phyloP scores from a whole-genome alignment of 2,888 invertebrate genomes.

The Spialia ferax region DNA sequence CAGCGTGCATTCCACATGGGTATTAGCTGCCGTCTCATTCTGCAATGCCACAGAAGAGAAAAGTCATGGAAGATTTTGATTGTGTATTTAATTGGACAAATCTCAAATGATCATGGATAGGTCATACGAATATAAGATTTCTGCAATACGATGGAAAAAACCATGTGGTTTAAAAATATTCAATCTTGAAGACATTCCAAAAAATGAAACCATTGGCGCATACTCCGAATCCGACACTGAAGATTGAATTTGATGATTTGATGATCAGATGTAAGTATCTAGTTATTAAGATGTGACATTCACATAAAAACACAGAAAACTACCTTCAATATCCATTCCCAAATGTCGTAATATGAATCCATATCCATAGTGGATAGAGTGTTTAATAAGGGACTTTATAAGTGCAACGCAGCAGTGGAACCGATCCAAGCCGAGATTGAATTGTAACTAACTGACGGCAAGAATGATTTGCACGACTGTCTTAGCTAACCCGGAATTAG shows the following conservation, averaged over 20 bases:
- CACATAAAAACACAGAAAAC: slow-evolving; percentile 17
- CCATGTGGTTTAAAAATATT: slow-evolving; percentile 18
- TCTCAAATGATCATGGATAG: not conserved
- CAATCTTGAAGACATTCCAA: slow-evolving; percentile 43
- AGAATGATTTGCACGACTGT: slow-evolving; percentile 47
- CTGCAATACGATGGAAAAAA: not conserved
- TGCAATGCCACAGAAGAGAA: slow-evolving; percentile 1
- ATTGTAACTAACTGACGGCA: slow-evolving; percentile 57
- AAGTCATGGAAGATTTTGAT: not conserved
- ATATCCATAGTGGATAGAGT: slow-evolving; percentile 55
- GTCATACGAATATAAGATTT: not conserved
- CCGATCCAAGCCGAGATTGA: slow-evolving; percentile 51
- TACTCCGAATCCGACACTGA: not conserved
- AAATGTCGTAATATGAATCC: slow-evolving; percentile 65
- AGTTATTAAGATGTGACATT: not conserved
- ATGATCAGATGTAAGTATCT: slow-evolving; percentile 9
- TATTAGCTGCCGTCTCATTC: slow-evolving; percentile 29
- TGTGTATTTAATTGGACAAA: not conserved
- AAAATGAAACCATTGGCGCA: slow-evolving; percentile 7
- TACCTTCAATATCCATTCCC: slow-evolving; percentile 72
- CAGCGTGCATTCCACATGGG: slow-evolving; percentile 34
- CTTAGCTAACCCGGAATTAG: slow-evolving; percentile 70
- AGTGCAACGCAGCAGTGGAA: slow-evolving; percentile 41
- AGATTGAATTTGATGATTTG: slow-evolving; percentile 8
- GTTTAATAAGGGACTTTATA: slow-evolving; percentile 8